Base-by-base conservation (phyloP, 2,113 vertebrate species). In the Tinamus guttatus region DNA sequence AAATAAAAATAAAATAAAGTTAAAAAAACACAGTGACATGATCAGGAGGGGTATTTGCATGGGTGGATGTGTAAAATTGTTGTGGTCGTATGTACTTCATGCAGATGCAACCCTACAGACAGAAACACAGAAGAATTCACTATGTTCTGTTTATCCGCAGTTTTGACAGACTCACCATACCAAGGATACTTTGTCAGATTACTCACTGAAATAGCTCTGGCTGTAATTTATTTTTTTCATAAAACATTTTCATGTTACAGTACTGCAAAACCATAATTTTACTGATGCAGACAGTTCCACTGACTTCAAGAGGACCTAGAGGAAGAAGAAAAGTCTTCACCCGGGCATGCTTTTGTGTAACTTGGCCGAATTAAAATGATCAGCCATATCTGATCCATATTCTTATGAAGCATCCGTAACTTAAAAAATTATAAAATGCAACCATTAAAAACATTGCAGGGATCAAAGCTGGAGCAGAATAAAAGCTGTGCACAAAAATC, bases 141-240 rank as follows among this genome's bases (percentile, higher is more conserved):
- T 22, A 12, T 52, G 27, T 85, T 69, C 71, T 75, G 28, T 58
- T 77, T 56, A 15, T 2, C 62, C 59, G 49, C 21, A n/a, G 45
- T 62, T 83, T 40, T 36, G 59, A 90, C 41, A 90, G 73, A 78
- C 90, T 81, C 75, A 68, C 51, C 75, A 45, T 75, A 90, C 25
- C 65, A 41, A 75, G 45, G 69, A 34, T 54, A 88, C 63, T 88
- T 64, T 75, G 38, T 84, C 60, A 79, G 77, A 84, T 67, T 74
- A 45, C 64, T 88, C 83, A 65, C 65, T 54, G 40, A 73, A 94
- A 93, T 64, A 87, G 41, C 34, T 78, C 74, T 58, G 52, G 27
- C 47, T 84, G 51, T 49, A 85, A 40, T 79, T 92, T 52, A 58
- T 60, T 84, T 63, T 75, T 92, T 92, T 92, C 63, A 79, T 90